phyloP scores from a whole-genome alignment of 2,113 vertebrate genomes.

The Anthoscopus minutus region DNA sequence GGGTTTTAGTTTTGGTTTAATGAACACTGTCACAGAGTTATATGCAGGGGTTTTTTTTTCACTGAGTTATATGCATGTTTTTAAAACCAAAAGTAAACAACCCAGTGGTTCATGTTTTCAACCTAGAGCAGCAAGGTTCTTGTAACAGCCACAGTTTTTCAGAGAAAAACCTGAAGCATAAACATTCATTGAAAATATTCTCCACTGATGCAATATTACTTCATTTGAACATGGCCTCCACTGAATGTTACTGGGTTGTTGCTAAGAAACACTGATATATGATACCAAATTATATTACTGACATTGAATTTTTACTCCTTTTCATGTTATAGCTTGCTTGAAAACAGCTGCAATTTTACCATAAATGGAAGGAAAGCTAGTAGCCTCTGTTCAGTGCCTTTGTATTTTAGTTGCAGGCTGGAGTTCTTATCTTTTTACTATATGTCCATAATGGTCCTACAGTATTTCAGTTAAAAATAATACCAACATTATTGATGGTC shows the following conservation, averaged over 20 bases:
- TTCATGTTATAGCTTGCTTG: background rate
- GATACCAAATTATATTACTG: constrained; percentile 13
- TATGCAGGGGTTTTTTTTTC: no score
- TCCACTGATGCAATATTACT: background rate
- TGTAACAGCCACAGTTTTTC: background rate
- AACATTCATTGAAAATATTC: background rate
- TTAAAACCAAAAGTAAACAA: background rate
- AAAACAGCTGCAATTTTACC: constrained; percentile 14
- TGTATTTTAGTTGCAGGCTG: background rate
- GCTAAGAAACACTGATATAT: constrained; percentile 34
- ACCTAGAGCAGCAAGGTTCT: background rate
- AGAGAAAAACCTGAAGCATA: background rate
- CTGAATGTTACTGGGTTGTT: background rate
- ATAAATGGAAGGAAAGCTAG: background rate
- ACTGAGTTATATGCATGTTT: background rate
- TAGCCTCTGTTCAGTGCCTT: background rate
- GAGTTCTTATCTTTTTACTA: background rate
- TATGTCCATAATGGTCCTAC: background rate
- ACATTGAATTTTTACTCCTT: constrained; percentile 27
- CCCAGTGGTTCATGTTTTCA: background rate
- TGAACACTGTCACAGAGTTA: background rate
- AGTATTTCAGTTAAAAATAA: background rate
- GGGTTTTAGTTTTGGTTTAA: background rate
- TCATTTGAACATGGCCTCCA: background rate
- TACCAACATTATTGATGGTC: background rate